These are phyloP conservation scores for Istiophorus platypterus DNA, from an alignment of 2,113 vertebrate species.

Conservation along the genomic window DNA sequence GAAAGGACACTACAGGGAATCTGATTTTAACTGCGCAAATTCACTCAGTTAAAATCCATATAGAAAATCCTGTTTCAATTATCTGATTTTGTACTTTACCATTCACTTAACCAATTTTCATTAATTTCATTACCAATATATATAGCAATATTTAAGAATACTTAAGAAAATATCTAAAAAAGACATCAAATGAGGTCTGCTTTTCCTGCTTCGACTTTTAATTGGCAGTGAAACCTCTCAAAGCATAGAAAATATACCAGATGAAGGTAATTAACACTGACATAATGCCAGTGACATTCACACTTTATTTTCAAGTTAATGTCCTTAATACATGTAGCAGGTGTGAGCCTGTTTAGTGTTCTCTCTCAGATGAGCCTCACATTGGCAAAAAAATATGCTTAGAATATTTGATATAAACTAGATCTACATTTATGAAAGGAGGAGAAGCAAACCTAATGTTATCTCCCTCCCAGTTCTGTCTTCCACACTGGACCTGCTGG, in stretches of 20 bases:
- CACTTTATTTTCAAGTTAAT: not conserved
- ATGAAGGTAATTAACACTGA: not conserved
- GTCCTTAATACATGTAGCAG: not conserved
- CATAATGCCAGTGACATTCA: too few relatives aligned
- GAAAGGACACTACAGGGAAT: not conserved
- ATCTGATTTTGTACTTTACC: not conserved
- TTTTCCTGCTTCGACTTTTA: not conserved
- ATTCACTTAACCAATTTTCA: too few relatives aligned
- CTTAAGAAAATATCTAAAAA: too few relatives aligned
- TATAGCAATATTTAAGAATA: too few relatives aligned
- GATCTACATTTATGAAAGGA: not conserved
- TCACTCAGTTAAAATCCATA: too few relatives aligned
- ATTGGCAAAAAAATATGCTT: not conserved
- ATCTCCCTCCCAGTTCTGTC: conserved; percentile 89
- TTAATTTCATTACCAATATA: too few relatives aligned
- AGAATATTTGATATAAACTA: not conserved
- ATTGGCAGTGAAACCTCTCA: not conserved
- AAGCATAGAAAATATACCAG: not conserved
- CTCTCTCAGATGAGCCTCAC: not conserved
- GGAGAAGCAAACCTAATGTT: conserved; percentile 12
- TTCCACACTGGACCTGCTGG: conserved; percentile 95
- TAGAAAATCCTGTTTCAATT: not conserved
- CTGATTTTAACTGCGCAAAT: too few relatives aligned
- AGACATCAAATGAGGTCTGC: too few relatives aligned
- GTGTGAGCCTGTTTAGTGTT: not conserved